These are phyloP conservation scores for Parotia lawesii DNA, from an alignment of 2,113 vertebrate genomes.

Conservation along the genomic window DNA sequence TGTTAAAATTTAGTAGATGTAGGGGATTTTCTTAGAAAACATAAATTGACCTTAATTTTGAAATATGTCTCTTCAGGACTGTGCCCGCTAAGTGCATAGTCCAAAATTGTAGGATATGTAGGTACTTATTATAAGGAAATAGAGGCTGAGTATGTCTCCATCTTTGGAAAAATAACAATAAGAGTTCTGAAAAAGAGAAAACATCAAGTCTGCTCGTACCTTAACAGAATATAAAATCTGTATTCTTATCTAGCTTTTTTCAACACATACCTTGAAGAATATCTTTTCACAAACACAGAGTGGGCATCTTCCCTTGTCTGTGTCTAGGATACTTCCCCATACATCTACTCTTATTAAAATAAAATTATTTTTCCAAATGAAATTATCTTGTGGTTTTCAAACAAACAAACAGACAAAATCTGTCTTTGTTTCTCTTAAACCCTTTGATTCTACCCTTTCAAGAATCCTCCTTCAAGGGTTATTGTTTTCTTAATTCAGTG, in stretches of 20 bases:
- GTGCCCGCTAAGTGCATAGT: neutral
- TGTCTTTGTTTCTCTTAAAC: neutral
- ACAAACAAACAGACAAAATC: neutral
- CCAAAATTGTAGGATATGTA: neutral
- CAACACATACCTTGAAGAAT: neutral
- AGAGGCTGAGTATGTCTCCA: neutral
- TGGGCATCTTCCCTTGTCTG: neutral
- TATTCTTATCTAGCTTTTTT: neutral
- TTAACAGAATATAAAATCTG: neutral
- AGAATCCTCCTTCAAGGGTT: neutral
- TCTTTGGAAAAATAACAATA: neutral
- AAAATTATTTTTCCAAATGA: neutral
- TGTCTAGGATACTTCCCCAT: neutral
- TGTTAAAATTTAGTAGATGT: neutral
- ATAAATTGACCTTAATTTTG: neutral
- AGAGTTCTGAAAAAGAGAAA: neutral
- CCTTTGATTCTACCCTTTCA: neutral
- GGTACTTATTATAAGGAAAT: neutral
- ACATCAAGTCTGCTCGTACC: neutral
- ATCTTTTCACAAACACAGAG: neutral
- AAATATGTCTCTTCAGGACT: neutral
- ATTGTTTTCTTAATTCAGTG: neutral
- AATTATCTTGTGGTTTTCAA: neutral
- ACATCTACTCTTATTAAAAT: neutral
- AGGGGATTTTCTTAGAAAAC: rapidly evolving